phyloP scores from a whole-genome alignment of 2,888 invertebrate genomes.

The Elmis aenea region DNA sequence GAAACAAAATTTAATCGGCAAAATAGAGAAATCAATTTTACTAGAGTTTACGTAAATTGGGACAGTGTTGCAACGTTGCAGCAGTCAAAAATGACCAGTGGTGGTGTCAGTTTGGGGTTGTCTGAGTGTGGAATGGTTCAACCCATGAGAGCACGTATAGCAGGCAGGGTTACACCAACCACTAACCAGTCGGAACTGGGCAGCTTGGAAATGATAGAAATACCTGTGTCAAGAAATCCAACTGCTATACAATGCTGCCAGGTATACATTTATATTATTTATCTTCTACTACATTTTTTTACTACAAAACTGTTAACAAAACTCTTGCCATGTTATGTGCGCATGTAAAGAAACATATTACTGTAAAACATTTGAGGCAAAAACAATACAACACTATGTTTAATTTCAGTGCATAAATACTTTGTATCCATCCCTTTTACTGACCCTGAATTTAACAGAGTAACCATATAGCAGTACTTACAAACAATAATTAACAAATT shows the following conservation, averaged over 20 bases:
- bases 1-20: conserved; percentile 54
- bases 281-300: conserved; percentile 26
- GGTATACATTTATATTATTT: conserved; percentile 35
- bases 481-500: too few species aligned
- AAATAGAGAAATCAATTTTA: conserved; percentile 50
- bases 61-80: conserved; percentile 51
- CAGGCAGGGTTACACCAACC: conserved; percentile 69
- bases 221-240: conserved; percentile 59
- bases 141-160: conserved; percentile 64
- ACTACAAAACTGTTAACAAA: background rate
- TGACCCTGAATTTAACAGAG: too few species aligned
- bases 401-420: too few species aligned
- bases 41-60: conserved; percentile 74
- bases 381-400: too few species aligned
- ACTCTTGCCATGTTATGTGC: background rate
- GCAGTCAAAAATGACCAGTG: conserved; percentile 46
- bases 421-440: too few species aligned
- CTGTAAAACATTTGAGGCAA: too few species aligned
- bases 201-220: conserved; percentile 67
- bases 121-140: conserved; percentile 48
- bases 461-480: too few species aligned
- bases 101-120: conserved; percentile 41
- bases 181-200: conserved; percentile 56
- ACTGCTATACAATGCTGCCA: conserved; percentile 61
- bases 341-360: background rate